Base-by-base conservation (phyloP, 2,888 invertebrate species). In the Ernsta delagoae region DNA sequence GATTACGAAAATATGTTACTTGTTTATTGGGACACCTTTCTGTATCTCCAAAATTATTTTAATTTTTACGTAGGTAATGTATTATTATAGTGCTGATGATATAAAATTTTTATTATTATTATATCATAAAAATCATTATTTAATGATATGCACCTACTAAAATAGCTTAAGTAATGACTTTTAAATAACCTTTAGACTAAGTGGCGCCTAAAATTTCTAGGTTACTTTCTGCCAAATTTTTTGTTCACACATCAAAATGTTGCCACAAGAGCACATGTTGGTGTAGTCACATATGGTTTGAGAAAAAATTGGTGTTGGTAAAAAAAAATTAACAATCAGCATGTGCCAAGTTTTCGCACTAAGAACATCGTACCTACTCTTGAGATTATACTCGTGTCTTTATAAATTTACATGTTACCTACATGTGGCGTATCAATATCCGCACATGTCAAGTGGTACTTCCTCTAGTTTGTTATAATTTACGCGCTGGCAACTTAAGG, bases 381-480 rank as follows among this genome's bases (percentile, higher is more conserved):
- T 24, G 24, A 24, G 24, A 24, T 24, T 24, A 24, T 24, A 24
- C 24, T 24, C 24, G 24, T 24, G 24, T 24, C 24, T 24, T 24
- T 24, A 3, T 24, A 24, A 24, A 24, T 24, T 24, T 24, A 24
- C 24, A n/a, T n/a, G n/a, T n/a, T n/a, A n/a, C n/a, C n/a, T n/a
- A n/a, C n/a, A 24, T 36, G 7, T 59, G 62, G 59, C 59, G 69
- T 64, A 63, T 64, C 53, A 59, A 69, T 69, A 50, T 69, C 63
- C 59, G 59, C 64, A 59, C 59, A 36, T 63, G 53, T 59, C 41
- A 57, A 64, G 59, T 53, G 53, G 12, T 63, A 31, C 48, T 64
- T 69, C 63, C 69, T 59, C 43, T 48, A 48, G 8, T 57, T 43
- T 53, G 53, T 65, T 1, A 50, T 6, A 39, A 11, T 62, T 59